These are phyloP conservation scores for Oegoconia quadripuncta DNA, from an alignment of 2,888 invertebrate genomes.

Conservation along the genomic window DNA sequence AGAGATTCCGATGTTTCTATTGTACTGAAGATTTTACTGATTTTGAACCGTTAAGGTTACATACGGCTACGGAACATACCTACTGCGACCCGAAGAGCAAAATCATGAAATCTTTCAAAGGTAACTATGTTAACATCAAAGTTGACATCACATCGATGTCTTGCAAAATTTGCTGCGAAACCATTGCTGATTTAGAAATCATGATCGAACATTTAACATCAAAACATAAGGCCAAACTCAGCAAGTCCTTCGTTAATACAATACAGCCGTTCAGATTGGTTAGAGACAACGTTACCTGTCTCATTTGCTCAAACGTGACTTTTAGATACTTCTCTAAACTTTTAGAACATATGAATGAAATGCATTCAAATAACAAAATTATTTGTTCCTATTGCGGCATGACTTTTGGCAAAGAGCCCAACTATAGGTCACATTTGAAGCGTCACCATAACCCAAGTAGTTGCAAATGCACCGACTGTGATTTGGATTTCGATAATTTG, in stretches of 20 bases:
- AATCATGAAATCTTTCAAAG: conserved; percentile 27
- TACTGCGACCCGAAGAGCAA: conserved; percentile 26
- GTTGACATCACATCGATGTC: conserved; percentile 31
- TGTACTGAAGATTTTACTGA: conserved; percentile 34
- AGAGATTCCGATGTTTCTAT: conserved; percentile 39
- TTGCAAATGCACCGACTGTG: conserved; percentile 34
- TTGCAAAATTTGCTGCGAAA: conserved; percentile 32
- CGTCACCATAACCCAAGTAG: conserved; percentile 25
- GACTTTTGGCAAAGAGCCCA: conserved; percentile 27
- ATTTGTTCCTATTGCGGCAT: conserved; percentile 34
- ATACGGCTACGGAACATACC: conserved; percentile 23
- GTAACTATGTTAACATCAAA: conserved; percentile 27
- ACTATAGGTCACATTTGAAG: conserved; percentile 29
- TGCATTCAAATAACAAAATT: conserved; percentile 29
- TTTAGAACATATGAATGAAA: conserved; percentile 33
- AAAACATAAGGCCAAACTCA: conserved; percentile 29
- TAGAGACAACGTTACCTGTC: conserved; percentile 31
- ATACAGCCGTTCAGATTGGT: conserved; percentile 30
- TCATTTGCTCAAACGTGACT: conserved; percentile 23
- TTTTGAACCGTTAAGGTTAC: conserved; percentile 28
- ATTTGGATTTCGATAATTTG: conserved; percentile 28
- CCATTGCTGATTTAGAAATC: conserved; percentile 21
- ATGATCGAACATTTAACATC: conserved; percentile 30
- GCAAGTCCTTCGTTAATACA: conserved; percentile 23
- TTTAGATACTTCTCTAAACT: conserved; percentile 34